Conservation (phyloP, 1,140 invertebrate genomes). For the Drosophila elegans region DNA sequence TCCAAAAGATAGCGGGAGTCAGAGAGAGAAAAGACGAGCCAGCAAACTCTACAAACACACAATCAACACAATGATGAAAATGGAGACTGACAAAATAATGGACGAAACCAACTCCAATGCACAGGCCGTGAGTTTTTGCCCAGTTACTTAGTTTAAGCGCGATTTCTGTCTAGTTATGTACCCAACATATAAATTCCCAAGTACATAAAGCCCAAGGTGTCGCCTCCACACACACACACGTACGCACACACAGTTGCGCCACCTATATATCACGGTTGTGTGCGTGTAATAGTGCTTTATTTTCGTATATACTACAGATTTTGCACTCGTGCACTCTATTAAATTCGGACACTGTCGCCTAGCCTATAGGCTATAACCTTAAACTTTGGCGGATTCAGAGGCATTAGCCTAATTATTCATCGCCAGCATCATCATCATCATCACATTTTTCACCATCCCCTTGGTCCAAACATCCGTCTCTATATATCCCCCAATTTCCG, state of each 20-base stretch:
- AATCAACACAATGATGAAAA: constrained; percentile 85
- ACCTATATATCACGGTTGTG: background rate
- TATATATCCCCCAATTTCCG: constrained; percentile 13
- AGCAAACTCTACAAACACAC: constrained; percentile 66
- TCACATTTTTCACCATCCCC: background rate
- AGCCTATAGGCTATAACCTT: constrained; percentile 52
- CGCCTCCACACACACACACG: constrained; percentile 40
- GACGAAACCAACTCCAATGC: constrained; percentile 85
- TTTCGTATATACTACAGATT: constrained; percentile 64
- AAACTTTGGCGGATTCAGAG: constrained; percentile 51
- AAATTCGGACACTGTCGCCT: constrained; percentile 48
- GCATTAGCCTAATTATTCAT: constrained; percentile 43
- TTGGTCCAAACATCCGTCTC: constrained; percentile 2
- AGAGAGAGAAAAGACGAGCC: constrained; percentile 42
- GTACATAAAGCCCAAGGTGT: constrained; percentile 70
- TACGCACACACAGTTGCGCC: constrained; percentile 23
- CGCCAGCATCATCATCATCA: constrained; percentile 11
- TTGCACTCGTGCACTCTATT: constrained; percentile 75
- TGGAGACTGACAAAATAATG: constrained; percentile 86
- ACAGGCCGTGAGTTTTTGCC: constrained; percentile 75
- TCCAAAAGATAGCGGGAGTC: constrained; percentile 33
- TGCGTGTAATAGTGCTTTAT: constrained; percentile 57
- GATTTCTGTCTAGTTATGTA: constrained; percentile 24
- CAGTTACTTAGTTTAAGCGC: constrained; percentile 18
- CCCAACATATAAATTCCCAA: constrained; percentile 11